phyloP scores from a whole-genome alignment of 1,140 invertebrate species.

The Drosophila pseudoobscura region DNA sequence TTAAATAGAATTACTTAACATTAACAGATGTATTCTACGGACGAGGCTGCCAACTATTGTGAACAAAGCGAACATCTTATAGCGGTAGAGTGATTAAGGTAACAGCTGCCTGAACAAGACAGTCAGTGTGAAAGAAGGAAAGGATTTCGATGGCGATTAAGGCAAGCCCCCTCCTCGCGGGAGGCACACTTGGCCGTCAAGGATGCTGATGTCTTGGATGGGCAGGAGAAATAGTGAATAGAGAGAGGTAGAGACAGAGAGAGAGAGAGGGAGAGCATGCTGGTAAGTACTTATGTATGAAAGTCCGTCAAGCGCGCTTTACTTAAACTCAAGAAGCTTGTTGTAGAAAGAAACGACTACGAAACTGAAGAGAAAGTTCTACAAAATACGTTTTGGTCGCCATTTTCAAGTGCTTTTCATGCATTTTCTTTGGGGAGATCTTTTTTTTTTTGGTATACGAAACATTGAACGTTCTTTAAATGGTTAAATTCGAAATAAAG shows the following conservation, averaged over 20 bases:
- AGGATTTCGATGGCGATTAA: slow-evolving; percentile 2
- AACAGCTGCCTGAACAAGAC: slow-evolving; percentile 44
- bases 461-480: slow-evolving; percentile 54
- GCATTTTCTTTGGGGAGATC: slow-evolving; percentile 58
- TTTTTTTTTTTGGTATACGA: slow-evolving; percentile 31
- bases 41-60: slow-evolving; percentile 15
- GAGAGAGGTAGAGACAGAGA: slow-evolving; percentile 12
- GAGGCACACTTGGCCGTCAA: background rate
- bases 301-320: slow-evolving; percentile 69
- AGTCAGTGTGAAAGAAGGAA: slow-evolving; percentile 11
- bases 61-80: slow-evolving; percentile 18
- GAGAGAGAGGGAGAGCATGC: slow-evolving; percentile 55
- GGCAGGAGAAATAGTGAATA: slow-evolving; percentile 7
- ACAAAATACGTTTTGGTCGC: slow-evolving; percentile 63
- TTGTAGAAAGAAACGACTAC: slow-evolving; percentile 72
- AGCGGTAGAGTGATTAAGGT: slow-evolving; percentile 24
- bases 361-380: slow-evolving; percentile 70
- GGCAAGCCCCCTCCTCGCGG: slow-evolving; percentile 7
- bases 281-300: slow-evolving; percentile 56
- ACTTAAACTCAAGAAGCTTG: slow-evolving; percentile 71
- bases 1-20: slow-evolving; percentile 24
- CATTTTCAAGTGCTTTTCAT: slow-evolving; percentile 80
- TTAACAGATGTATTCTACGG: background rate
- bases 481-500: slow-evolving; percentile 52
- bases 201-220: slow-evolving; percentile 29